These are phyloP conservation scores for Apocheima hispidaria DNA, from an alignment of 2,888 invertebrate genomes.

Conservation along the genomic window DNA sequence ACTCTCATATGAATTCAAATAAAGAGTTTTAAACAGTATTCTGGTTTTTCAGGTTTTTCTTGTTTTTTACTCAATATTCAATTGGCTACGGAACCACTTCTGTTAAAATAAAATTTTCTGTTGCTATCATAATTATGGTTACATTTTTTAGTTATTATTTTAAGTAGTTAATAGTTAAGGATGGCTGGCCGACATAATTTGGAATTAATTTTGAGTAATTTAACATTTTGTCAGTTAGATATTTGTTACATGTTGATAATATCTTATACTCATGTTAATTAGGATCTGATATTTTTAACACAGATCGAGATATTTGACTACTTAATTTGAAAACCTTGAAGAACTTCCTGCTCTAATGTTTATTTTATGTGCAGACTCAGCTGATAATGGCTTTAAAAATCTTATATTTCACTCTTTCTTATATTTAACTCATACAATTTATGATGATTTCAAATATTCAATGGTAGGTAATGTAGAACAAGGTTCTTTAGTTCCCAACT, in stretches of 20 bases:
- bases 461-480: too few relatives aligned
- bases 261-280: conserved; percentile 18
- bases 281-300: conserved; percentile 8
- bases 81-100: conserved; percentile 24
- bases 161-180: conserved; percentile 37
- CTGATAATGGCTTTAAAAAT: background rate
- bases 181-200: conserved; percentile 34
- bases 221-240: conserved; percentile 29
- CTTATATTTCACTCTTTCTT: too few relatives aligned
- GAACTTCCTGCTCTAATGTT: background rate
- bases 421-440: too few relatives aligned
- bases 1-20: background rate
- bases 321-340: background rate
- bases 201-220: conserved; percentile 39
- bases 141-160: conserved; percentile 39
- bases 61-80: background rate
- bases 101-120: conserved; percentile 1
- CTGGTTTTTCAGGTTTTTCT: background rate
- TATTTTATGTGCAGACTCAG: background rate
- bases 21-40: too few relatives aligned
- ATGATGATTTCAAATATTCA: too few relatives aligned
- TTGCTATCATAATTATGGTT: conserved; percentile 31
- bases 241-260: conserved; percentile 27
- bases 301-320: conserved; percentile 13
- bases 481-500: too few relatives aligned